Percentiles rank a stretch among this genome's conserved stretches.
Conservation (phyloP, 2,888 invertebrate species). For the Zaprionus obscuricornis region DNA sequence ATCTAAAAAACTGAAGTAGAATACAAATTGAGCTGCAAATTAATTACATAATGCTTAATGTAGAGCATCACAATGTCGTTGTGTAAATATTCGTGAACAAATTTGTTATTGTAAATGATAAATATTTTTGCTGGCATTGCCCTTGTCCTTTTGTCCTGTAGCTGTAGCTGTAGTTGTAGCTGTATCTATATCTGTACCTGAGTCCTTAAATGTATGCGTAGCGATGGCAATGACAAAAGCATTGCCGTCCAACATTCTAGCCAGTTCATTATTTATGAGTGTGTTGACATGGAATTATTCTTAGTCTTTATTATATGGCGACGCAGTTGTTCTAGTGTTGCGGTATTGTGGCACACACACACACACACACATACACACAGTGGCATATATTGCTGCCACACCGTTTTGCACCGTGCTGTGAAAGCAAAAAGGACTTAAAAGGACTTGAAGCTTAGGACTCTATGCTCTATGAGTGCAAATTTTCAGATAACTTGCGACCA, state of each 20-base stretch:
- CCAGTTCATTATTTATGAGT: conserved; percentile 80
- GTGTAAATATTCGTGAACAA: background rate
- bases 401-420: conserved; percentile 18
- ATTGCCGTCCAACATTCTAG: conserved; percentile 46
- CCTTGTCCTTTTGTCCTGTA: conserved; percentile 49
- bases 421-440: conserved; percentile 40
- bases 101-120: conserved; percentile 61
- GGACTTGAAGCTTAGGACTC: conserved; percentile 21
- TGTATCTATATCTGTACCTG: conserved; percentile 39
- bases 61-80: conserved; percentile 3
- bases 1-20: too few species aligned
- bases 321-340: too few species aligned
- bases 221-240: conserved; percentile 52
- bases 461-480: too few species aligned
- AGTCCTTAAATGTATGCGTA: conserved; percentile 61
- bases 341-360: too few species aligned
- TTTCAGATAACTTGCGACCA: conserved; percentile 62
- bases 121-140: conserved; percentile 62
- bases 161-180: too few species aligned
- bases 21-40: too few species aligned
- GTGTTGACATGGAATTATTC: conserved; percentile 80
- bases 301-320: conserved; percentile 69
- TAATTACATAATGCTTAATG: too few species aligned
- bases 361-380: too few species aligned
- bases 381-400: too few species aligned